Conservation (phyloP, 2,888 invertebrate species). For the Thymelicus acteon region DNA sequence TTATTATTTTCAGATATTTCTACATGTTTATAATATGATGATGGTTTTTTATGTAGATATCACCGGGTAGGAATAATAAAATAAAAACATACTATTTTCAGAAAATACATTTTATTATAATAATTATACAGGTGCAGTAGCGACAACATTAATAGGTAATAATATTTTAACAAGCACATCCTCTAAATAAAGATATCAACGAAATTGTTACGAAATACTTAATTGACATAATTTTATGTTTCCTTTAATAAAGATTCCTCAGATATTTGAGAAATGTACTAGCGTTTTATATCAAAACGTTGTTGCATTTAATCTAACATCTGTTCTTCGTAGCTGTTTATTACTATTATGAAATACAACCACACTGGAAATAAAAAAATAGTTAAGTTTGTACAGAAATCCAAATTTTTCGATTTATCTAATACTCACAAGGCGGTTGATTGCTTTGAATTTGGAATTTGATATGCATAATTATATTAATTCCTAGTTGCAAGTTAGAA, state of each 20-base stretch:
- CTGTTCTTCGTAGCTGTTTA: conserved; percentile 49
- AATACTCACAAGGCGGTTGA: too few species aligned
- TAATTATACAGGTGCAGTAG: background rate
- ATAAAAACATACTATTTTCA: background rate
- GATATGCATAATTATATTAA: too few species aligned
- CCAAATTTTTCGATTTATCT: too few species aligned
- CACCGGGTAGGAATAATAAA: background rate
- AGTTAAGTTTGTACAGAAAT: background rate
- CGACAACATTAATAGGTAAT: background rate
- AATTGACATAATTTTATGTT: too few species aligned
- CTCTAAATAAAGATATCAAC: background rate
- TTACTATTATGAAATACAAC: conserved; percentile 51
- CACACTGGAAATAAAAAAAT: conserved; percentile 47
- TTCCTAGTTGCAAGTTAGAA: too few species aligned
- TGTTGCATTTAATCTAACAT: conserved; percentile 35
- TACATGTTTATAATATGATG: too few species aligned
- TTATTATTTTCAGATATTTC: too few species aligned
- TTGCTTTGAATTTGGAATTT: too few species aligned
- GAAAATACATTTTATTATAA: background rate
- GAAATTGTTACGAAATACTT: background rate
- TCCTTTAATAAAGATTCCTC: too few species aligned
- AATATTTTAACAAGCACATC: background rate
- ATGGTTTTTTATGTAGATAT: too few species aligned
- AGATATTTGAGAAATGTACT: too few species aligned
- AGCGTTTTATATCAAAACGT: too few species aligned